Percentiles rank a stretch among this genome's conserved stretches.
Evolutionary conservation across 2,797 vertebrate genomes (phyloP).

Genomic region (Pelobates cultripes): DNA sequence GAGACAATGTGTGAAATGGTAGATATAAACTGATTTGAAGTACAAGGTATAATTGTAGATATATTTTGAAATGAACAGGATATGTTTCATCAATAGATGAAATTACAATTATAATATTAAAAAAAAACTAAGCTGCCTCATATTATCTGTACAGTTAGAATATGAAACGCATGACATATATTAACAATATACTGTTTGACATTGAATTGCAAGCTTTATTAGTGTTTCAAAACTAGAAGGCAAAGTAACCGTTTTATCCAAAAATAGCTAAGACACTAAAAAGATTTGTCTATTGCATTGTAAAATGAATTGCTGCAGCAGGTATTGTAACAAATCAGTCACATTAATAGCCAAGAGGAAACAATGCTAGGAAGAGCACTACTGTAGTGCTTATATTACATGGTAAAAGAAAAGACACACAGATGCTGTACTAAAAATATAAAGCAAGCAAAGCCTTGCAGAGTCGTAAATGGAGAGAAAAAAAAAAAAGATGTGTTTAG

Average conservation of each 20-base stretch:
- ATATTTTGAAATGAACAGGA: too few species aligned
- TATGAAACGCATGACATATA: background rate
- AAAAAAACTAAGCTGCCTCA: too few species aligned
- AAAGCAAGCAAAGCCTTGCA: slow-evolving; percentile 46
- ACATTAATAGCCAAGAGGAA: slow-evolving; percentile 41
- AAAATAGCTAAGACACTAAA: slow-evolving; percentile 37
- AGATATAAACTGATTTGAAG: too few species aligned
- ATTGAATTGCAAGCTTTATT: background rate
- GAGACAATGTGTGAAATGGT: too few species aligned
- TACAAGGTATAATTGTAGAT: too few species aligned
- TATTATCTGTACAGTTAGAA: background rate
- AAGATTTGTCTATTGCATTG: slow-evolving; percentile 38
- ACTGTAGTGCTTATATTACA: slow-evolving; percentile 34
- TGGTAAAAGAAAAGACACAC: slow-evolving; percentile 42
- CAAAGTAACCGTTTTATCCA: background rate
- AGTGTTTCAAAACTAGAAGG: background rate
- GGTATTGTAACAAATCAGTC: slow-evolving; percentile 42
- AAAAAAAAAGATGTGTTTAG: background rate
- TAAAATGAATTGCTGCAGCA: slow-evolving; percentile 41
- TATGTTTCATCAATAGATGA: too few species aligned
- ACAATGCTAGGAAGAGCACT: slow-evolving; percentile 11
- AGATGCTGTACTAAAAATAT: slow-evolving; percentile 53
- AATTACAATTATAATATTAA: too few species aligned
- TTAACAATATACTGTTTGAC: background rate
- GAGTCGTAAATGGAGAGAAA: slow-evolving; percentile 5